phyloP scores from a whole-genome alignment of 2,888 invertebrate genomes.

The Epinotia ramella region DNA sequence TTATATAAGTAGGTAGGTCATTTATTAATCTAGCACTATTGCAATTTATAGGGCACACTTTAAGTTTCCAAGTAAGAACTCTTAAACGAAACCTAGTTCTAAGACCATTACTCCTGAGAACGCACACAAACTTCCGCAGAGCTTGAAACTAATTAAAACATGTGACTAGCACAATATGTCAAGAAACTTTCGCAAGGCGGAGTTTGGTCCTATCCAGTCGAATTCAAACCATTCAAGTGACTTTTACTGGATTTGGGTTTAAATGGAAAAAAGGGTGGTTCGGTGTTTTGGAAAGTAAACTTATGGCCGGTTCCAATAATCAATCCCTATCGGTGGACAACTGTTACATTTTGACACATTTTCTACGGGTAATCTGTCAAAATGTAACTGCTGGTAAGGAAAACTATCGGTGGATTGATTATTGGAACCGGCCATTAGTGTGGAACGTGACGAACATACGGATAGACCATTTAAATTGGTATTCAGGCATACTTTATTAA shows the following conservation, averaged over 20 bases:
- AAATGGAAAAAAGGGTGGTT: not conserved
- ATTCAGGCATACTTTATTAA: too few relatives aligned
- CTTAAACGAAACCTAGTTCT: not conserved
- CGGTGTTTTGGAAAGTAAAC: not conserved
- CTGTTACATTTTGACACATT: too few relatives aligned
- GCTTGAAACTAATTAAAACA: constrained; percentile 21
- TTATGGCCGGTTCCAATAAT: too few relatives aligned
- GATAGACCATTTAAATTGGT: too few relatives aligned
- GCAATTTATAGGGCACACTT: not conserved
- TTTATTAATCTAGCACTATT: not conserved
- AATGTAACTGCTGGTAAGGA: too few relatives aligned
- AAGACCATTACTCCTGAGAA: constrained; percentile 1
- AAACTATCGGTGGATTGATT: too few relatives aligned
- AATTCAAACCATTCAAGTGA: not conserved
- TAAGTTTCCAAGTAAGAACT: not conserved
- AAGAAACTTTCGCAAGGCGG: constrained; percentile 8
- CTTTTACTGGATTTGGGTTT: not conserved
- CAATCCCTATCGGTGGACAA: too few relatives aligned
- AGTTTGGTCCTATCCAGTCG: constrained; percentile 13
- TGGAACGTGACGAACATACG: too few relatives aligned
- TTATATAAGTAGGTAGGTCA: too few relatives aligned
- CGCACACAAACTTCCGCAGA: not conserved
- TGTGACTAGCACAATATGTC: constrained; percentile 29
- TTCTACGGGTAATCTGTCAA: too few relatives aligned
- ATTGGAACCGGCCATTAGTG: too few relatives aligned